Evolutionary conservation across 2,888 invertebrate species (phyloP).

Genomic region (Cryptus armator): DNA sequence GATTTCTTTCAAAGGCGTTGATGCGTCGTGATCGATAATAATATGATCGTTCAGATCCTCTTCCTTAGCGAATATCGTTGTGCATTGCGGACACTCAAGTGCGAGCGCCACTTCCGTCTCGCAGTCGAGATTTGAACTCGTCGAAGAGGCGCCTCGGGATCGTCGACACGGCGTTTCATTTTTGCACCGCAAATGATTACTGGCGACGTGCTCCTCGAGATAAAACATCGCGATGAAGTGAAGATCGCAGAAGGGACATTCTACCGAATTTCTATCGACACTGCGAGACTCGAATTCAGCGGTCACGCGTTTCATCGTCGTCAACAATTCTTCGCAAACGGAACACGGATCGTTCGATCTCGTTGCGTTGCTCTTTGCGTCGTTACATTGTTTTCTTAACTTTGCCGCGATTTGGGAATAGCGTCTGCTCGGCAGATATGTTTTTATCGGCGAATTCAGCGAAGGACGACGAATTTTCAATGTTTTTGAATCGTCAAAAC

Average conservation of each 20-base stretch:
- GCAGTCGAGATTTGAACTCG: constrained; percentile 50
- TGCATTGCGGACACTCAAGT: constrained; percentile 66
- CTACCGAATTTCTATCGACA: constrained; percentile 61
- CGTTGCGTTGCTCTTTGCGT: neutral
- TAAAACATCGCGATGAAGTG: constrained; percentile 70
- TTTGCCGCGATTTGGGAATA: neutral
- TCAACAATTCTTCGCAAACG: constrained; percentile 66
- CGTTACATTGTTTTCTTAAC: neutral
- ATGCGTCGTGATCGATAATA: constrained; percentile 58
- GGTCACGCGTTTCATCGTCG: constrained; percentile 66
- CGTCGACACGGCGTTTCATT: constrained; percentile 56
- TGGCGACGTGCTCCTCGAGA: constrained; percentile 70
- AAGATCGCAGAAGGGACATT: constrained; percentile 71
- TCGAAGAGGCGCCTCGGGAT: neutral
- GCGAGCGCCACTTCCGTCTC: constrained; percentile 59
- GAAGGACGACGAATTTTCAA: neutral
- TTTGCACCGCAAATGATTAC: constrained; percentile 71
- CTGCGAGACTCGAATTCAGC: constrained; percentile 57
- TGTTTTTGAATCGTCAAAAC: neutral
- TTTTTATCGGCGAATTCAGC: neutral
- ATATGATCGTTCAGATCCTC: constrained; percentile 64
- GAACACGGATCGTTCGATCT: constrained; percentile 45
- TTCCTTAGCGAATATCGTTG: constrained; percentile 52
- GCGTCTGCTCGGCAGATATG: constrained; percentile 16
- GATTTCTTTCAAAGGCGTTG: constrained; percentile 35